Conservation (phyloP, 2,888 invertebrate species). For the Caenorhabditis parvicauda region DNA sequence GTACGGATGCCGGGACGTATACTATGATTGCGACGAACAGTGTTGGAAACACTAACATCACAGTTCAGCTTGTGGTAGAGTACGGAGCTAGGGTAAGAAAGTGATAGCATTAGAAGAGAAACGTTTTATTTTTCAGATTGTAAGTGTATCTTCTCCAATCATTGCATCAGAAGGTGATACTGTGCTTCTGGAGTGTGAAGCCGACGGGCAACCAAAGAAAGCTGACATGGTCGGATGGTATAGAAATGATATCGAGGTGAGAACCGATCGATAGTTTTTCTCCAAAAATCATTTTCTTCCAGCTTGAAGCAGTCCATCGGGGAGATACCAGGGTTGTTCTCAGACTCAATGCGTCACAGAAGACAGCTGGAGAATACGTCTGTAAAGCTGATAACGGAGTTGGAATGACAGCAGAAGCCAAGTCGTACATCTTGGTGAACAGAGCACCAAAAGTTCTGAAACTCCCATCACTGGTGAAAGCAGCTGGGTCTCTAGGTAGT, state of each 20-base stretch:
- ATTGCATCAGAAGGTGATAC: slow-evolving; percentile 54
- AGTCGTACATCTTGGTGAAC: slow-evolving; percentile 55
- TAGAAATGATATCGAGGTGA: slow-evolving; percentile 42
- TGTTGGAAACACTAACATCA: slow-evolving; percentile 54
- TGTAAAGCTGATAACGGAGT: slow-evolving; percentile 58
- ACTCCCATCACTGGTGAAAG: slow-evolving; percentile 35
- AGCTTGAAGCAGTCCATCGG: slow-evolving; percentile 8
- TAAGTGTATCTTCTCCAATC: slow-evolving; percentile 53
- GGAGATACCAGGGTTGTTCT: slow-evolving; percentile 38
- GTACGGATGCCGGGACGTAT: slow-evolving; percentile 54
- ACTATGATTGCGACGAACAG: slow-evolving; percentile 52
- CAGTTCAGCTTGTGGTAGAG: slow-evolving; percentile 52
- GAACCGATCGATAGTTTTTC: slow-evolving; percentile 10
- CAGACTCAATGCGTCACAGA: slow-evolving; percentile 51
- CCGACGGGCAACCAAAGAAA: slow-evolving; percentile 50
- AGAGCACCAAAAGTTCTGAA: slow-evolving; percentile 44
- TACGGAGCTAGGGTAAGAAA: slow-evolving; percentile 46
- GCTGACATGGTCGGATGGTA: slow-evolving; percentile 57
- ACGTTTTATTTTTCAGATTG: slow-evolving; percentile 23
- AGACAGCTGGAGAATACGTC: slow-evolving; percentile 50
- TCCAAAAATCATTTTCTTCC: too few species aligned
- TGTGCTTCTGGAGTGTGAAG: slow-evolving; percentile 58
- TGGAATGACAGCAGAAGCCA: slow-evolving; percentile 32
- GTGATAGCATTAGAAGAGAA: not conserved
- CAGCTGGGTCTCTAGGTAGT: slow-evolving; percentile 48